Evolutionary conservation across 53 echinoderm and acorn worm species (phyloP), one percentile per base, ranked within the genome.

Genomic region (Paracentrotus lividus): DNA sequence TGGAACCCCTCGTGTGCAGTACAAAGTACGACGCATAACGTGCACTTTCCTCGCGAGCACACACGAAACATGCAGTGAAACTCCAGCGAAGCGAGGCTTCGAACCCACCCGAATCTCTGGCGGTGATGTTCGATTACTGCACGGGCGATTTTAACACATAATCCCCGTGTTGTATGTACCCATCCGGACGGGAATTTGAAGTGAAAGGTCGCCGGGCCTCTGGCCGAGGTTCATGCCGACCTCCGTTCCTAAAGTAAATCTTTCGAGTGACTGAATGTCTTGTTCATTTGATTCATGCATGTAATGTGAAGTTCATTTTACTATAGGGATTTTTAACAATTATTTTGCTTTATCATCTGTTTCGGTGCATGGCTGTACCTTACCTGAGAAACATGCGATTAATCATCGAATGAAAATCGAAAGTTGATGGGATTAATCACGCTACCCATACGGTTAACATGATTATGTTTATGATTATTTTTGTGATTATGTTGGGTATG

Each of bases 1-100:
- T 81, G 81, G 81, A 81, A 81, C 81, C 81, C 77, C 72, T 47
- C 27, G 44, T 47, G 10, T n/a, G 47, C 26, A 81, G 81, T 81
- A 44, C 44, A 81, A 81, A 81, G 81, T 81, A n/a, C 81, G 47
- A 45, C 81, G 81, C 81, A 81, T 3, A 12, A 47, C 47, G 26
- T 45, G 81, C 81, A 81, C 81, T 81, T 81, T 81, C 45, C 45
- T 26, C 26, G 2, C 81, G 81, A 81, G 13, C 26, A 81, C 47
- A 81, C 81, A 81, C 81, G 47, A 47, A 81, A 47, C 26, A 12
- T 2, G 81, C 7, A 45, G 81, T 12, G 47, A 34, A 47, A 24
- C 6, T 45, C 47, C 44, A 81, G 49, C 81, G 81, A 26, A 47
- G 81, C 81, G 24, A 26, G 44, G 27, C 10, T 24, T 81, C 81